These are phyloP conservation scores for Cheirogaleus major DNA, from an alignment of 2,797 vertebrate genomes.

Conservation along the genomic window DNA sequence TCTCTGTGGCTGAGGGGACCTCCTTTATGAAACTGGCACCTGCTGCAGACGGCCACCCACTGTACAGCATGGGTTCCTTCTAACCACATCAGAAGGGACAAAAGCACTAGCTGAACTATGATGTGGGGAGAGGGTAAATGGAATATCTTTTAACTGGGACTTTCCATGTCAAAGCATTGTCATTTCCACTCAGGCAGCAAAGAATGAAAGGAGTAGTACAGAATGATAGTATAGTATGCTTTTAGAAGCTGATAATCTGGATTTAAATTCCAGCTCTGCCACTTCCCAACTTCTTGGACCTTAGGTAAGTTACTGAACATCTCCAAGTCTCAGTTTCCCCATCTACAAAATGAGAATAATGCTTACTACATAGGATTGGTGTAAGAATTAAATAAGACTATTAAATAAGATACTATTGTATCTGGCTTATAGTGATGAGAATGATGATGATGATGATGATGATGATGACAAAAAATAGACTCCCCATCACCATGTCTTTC, in stretches of 20 bases:
- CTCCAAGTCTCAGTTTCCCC: background rate
- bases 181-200: background rate
- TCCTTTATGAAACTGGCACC: background rate
- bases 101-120: background rate
- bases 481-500: background rate
- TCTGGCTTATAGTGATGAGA: background rate
- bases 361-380: background rate
- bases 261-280: background rate
- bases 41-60: background rate
- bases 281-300: constrained; percentile 7
- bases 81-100: background rate
- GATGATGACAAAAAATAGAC: background rate
- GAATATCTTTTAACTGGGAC: background rate
- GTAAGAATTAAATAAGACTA: constrained; percentile 18
- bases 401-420: background rate
- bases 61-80: background rate
- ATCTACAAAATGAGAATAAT: background rate
- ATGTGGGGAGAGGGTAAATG: background rate
- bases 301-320: background rate
- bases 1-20: background rate
- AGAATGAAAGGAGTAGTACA: background rate
- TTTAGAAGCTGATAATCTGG: background rate
- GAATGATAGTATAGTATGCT: background rate
- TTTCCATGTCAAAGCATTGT: background rate
- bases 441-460: background rate